Evolutionary conservation across 30 jellyfish, hydroid and myxozoan species (phyloP).

Genomic region (Aurelia sp.): DNA sequence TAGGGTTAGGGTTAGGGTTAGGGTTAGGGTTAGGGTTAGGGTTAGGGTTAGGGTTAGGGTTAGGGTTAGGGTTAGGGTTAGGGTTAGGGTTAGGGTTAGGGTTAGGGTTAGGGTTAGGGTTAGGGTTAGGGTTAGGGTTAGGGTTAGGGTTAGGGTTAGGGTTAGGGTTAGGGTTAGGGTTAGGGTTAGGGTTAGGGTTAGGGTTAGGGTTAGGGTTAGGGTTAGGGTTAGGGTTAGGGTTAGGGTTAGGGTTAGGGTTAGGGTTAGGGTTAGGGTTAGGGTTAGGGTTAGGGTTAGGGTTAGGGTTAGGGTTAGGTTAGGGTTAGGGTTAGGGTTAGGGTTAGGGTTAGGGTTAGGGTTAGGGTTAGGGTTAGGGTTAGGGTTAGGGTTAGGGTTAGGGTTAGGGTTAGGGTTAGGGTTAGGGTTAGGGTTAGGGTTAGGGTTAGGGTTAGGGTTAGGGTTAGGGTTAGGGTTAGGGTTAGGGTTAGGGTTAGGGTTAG

Average conservation of each 20-base stretch:
- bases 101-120: conserved; percentile 21
- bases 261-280: conserved; percentile 44
- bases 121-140: conserved; percentile 34
- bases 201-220: conserved; percentile 14
- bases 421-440: no score
- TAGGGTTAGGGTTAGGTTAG: no score
- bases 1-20: conserved; percentile 9
- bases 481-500: conserved; percentile 56
- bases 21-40: conserved; percentile 36
- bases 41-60: conserved; percentile 18
- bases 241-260: conserved; percentile 54
- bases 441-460: no score
- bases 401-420: no score
- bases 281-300: neutral
- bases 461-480: neutral
- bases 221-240: conserved; percentile 49
- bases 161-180: conserved; percentile 1
- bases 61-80: no score
- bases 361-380: neutral
- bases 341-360: no score
- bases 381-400: conserved; percentile 17
- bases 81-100: conserved; percentile 15
- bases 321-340: no score
- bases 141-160: conserved; percentile 55
- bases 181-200: conserved; percentile 39